Base-by-base conservation (phyloP, 2,113 vertebrate genomes). In the Felis chaus region DNA sequence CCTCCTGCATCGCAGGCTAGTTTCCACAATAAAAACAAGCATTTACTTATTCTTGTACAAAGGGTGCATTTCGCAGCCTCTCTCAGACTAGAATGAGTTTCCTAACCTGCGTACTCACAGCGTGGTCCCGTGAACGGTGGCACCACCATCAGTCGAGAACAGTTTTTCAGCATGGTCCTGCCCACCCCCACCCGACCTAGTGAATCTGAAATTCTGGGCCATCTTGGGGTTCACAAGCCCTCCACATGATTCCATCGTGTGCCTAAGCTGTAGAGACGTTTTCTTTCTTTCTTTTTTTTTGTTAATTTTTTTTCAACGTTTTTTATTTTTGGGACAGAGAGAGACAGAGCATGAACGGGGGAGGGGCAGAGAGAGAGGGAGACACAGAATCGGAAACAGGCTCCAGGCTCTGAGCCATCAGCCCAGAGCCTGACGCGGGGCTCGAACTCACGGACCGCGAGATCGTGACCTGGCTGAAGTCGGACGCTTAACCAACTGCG, bases 91-190 rank as follows among this genome's bases (percentile, higher is more conserved):
- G 57, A 88, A 73, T 14, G 29, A 4, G 29, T 66, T 66, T 97
- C 57, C 33, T 55, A 27, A 66, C 27, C 9, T 50, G 14, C 53
- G 14, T 16, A 31, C 68, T 80, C 41, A 21, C 29, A 74, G 3
- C 50, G 61, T 36, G 53, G 31, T 16, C 3, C n/a, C 1, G 3
- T 23, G 16, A 61, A 27, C 7, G 36, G 19, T 6, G 65, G 8
- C 5, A 4, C 31, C 16, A 5, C 2, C 1, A 1, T 69, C 39
- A 7, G 1, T 74, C n/a, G 3, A 55, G 80, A 33, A 45, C 45
- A 45, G 29, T 27, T 21, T 48, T 11, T 53, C 7, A 13, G 11
- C 73, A 23, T 50, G 33, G 39, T 89, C 1, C 0, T 29, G 1
- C 23, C 8, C 18, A 15, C 3, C 5, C 4, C 50, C 3, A 5